phyloP scores from a whole-genome alignment of 2,113 vertebrate species.

The Sorex fumeus region DNA sequence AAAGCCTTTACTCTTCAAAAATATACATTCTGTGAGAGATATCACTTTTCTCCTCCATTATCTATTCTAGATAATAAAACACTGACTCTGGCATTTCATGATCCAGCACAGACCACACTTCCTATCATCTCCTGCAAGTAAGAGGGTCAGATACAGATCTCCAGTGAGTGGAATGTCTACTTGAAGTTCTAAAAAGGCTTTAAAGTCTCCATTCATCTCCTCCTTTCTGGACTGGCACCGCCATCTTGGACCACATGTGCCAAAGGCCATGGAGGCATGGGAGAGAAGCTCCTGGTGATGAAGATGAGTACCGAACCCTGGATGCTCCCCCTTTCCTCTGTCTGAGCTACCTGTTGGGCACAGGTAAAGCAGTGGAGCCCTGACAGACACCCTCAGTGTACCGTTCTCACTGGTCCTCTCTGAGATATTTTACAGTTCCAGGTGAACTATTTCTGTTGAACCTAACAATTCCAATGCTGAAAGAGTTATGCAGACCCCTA shows the following conservation, averaged over 20 bases:
- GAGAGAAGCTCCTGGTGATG: not conserved
- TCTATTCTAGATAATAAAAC: not conserved
- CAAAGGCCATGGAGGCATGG: not conserved
- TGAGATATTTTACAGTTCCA: not conserved
- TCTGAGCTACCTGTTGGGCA: not conserved
- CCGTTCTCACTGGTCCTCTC: not conserved
- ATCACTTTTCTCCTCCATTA: not conserved
- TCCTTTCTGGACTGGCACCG: not conserved
- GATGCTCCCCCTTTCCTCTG: not conserved
- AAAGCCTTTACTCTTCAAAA: constrained; percentile 21
- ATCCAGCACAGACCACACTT: not conserved
- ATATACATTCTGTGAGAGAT: not conserved
- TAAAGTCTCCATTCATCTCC: not conserved
- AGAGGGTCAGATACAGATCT: not conserved
- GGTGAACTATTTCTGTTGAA: not conserved
- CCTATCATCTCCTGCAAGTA: not conserved
- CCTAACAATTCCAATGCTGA: not conserved
- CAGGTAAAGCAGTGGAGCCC: not conserved
- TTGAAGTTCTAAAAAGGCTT: not conserved
- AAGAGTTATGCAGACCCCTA: not conserved
- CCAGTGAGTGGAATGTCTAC: not conserved
- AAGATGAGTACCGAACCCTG: not conserved
- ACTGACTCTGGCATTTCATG: not conserved
- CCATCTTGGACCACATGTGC: not conserved
- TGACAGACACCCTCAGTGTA: fast-evolving